phyloP scores from a whole-genome alignment of 2,113 vertebrate genomes.

The Thomomys bottae region DNA sequence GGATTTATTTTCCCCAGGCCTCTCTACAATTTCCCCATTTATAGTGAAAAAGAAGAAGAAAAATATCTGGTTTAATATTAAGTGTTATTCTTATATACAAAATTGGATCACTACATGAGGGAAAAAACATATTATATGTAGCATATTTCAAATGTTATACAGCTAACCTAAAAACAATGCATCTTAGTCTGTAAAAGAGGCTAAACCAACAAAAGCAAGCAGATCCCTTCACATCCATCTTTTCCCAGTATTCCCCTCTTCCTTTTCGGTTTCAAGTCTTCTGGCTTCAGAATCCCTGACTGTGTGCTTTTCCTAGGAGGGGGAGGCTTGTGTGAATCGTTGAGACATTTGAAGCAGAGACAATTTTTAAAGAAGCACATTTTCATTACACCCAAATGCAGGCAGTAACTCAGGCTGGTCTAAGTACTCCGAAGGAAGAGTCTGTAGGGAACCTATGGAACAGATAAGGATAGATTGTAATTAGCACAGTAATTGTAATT shows the following conservation, averaged over 20 bases:
- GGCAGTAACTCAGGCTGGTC: conserved; percentile 69
- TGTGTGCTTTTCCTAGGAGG: conserved; percentile 10
- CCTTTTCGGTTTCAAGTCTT: conserved; percentile 32
- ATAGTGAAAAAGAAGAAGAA: conserved; percentile 38
- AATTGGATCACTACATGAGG: neutral
- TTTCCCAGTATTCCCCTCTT: neutral
- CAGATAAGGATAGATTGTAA: conserved; percentile 79
- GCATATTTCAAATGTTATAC: conserved; percentile 27
- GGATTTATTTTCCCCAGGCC: too few species aligned
- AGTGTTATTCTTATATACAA: conserved; percentile 4
- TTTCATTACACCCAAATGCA: conserved; percentile 47
- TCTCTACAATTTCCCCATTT: conserved; percentile 9
- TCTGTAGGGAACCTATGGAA: conserved; percentile 53
- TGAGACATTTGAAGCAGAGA: conserved; percentile 69
- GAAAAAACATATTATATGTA: conserved; percentile 27
- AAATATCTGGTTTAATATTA: neutral
- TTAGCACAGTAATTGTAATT: conserved; percentile 78
- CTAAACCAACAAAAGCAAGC: neutral
- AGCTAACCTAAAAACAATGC: neutral
- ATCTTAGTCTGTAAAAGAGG: neutral
- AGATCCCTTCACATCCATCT: neutral
- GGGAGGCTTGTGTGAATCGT: neutral
- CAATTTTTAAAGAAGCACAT: conserved; percentile 51
- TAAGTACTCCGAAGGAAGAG: conserved; percentile 47
- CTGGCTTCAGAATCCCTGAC: conserved; percentile 69